Conservation (phyloP, 2,113 vertebrate genomes). For the Tenrec ecaudatus region DNA sequence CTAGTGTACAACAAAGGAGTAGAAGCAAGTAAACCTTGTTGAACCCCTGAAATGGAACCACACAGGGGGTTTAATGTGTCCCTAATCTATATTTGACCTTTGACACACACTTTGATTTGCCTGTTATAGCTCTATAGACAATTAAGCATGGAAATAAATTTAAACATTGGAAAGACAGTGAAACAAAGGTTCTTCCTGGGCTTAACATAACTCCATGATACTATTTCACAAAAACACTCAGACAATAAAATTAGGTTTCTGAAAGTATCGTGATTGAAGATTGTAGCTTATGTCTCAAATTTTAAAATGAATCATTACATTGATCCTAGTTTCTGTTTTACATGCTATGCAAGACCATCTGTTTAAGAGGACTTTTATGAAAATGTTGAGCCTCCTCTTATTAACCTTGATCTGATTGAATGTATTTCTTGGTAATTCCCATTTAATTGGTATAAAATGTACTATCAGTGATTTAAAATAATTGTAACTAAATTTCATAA, state of each 20-base stretch:
- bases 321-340: conserved; percentile 61
- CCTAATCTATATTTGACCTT: background rate
- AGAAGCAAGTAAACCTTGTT: background rate
- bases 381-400: conserved; percentile 75
- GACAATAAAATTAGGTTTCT: conserved; percentile 18
- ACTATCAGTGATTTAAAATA: conserved; percentile 79
- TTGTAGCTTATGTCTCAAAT: conserved; percentile 61
- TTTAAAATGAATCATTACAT: conserved; percentile 68
- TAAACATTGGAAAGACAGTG: background rate
- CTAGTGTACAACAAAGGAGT: background rate
- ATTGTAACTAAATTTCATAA: conserved; percentile 80
- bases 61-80: background rate
- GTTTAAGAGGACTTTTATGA: conserved; percentile 71
- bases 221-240: conserved; percentile 28
- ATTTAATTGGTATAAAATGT: conserved; percentile 77
- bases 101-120: background rate
- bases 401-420: conserved; percentile 71
- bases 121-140: background rate
- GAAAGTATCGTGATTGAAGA: conserved; percentile 56
- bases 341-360: conserved; percentile 63
- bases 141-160: conserved; percentile 27
- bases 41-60: background rate
- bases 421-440: conserved; percentile 75
- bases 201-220: conserved; percentile 23
- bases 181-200: conserved; percentile 19